Conservation (phyloP, 2,888 invertebrate genomes). For the Autographa pulchrina region DNA sequence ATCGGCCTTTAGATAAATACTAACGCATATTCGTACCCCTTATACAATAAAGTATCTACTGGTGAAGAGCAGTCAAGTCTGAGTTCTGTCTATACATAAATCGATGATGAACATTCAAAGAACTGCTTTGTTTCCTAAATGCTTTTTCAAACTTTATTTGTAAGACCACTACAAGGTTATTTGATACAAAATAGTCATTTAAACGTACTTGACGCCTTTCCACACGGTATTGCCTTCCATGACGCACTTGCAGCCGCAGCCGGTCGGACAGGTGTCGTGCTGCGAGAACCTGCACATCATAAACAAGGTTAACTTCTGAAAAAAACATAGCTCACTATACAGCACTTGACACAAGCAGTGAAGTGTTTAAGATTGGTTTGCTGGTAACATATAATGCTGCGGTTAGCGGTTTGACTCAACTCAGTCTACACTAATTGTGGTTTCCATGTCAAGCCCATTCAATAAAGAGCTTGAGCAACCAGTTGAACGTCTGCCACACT, state of each 20-base stretch:
- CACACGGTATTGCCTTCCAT: slow-evolving; percentile 89
- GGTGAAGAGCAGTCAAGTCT: too few relatives aligned
- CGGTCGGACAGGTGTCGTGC: slow-evolving; percentile 95
- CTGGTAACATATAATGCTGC: not conserved
- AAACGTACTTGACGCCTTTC: slow-evolving; percentile 84
- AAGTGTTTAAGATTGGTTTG: not conserved
- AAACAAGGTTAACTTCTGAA: not conserved
- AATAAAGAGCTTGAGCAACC: too few relatives aligned
- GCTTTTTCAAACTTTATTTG: not conserved
- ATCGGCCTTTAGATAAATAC: too few relatives aligned
- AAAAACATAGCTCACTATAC: not conserved
- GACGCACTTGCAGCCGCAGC: slow-evolving; percentile 97
- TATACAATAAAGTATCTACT: too few relatives aligned
- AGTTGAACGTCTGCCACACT: too few relatives aligned
- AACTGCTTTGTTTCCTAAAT: too few relatives aligned
- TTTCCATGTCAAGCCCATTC: too few relatives aligned
- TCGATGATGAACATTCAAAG: too few relatives aligned
- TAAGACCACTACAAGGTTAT: not conserved
- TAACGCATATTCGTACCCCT: too few relatives aligned
- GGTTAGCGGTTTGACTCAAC: not conserved
- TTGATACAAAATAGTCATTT: slow-evolving; percentile 20
- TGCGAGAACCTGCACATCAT: slow-evolving; percentile 81
- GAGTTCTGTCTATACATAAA: too few relatives aligned
- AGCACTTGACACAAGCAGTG: not conserved
- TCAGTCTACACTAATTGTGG: too few relatives aligned